Evolutionary conservation across 1,140 invertebrate species (phyloP), one percentile per base, ranked within the genome.

Genomic region (Pollicipes pollicipes): DNA sequence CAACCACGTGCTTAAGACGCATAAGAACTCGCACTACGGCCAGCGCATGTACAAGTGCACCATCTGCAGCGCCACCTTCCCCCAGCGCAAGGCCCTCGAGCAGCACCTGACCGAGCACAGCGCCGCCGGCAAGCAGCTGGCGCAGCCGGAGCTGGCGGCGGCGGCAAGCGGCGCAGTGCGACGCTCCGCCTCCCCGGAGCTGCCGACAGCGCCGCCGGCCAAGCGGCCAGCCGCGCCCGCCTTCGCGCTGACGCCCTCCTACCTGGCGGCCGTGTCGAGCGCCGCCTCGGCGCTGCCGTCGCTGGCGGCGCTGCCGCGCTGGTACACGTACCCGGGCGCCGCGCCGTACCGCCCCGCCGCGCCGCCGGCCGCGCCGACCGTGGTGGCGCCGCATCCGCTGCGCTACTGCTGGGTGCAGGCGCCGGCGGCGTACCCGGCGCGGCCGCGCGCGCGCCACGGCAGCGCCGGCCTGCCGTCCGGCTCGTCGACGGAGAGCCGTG

Each of bases 41-140:
- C 89, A 93, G 77, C 92, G 93, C 76, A 90, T 92, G 37, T 94
- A 94, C 81, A 92, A 92, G 76, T 94, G 91, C 78, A 93, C 90
- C 0, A 87, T 93, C 16, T 95, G 90, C 77, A 88, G 91, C 73
- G 88, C 90, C 73, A 93, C 90, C 0, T 93, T 93, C 77, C 90
- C 87, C 70, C 92, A 88, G 3, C 92, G 93, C 78, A 93, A 93
- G 77, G 86, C 87, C 35, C 90, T 94, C 87, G 90, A 93, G 77
- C 82, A 87, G 6, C 91, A 94, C 77, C 92, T 93, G 35, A 91
- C 92, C 77, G 90, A 88, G n/a, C 91, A 93, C 76, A 88, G 89
- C 26, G 88, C 89, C 67, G 79, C 80, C 0, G 72, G 75, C 21
- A 58, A 58, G 45, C 45, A 58, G 45, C 45, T 58, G 70, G 73